Percentiles rank a stretch among this genome's conserved stretches.
Evolutionary conservation across 2,888 invertebrate species (phyloP).

Genomic region (Meiosimyza decipiens): DNA sequence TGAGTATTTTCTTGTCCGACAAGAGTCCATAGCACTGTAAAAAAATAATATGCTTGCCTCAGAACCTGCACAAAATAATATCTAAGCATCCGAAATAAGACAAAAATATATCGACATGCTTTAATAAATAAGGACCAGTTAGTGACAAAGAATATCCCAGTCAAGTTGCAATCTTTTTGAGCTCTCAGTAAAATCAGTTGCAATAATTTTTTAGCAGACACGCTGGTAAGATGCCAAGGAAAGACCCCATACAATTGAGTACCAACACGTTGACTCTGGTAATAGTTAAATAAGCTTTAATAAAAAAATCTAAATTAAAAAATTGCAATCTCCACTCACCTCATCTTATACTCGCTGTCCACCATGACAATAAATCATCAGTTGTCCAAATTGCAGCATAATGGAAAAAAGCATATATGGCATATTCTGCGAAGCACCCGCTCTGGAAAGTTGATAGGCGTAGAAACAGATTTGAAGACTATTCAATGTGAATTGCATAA

Average conservation of each 20-base stretch:
- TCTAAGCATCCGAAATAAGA: too few relatives aligned
- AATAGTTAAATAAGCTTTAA: too few relatives aligned
- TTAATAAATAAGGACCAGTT: too few relatives aligned
- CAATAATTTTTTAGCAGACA: conserved; percentile 34
- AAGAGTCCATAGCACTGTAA: too few relatives aligned
- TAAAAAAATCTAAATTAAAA: too few relatives aligned
- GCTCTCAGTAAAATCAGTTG: conserved; percentile 39
- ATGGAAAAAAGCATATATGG: conserved; percentile 36
- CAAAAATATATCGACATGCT: too few relatives aligned
- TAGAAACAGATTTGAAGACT: conserved; percentile 40
- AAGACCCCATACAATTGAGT: conserved; percentile 38
- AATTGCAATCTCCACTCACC: conserved; percentile 12
- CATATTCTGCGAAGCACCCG: conserved; percentile 24
- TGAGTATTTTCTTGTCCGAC: too few relatives aligned
- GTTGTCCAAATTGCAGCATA: conserved; percentile 36
- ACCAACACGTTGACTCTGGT: conserved; percentile 34
- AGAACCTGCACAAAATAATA: too few relatives aligned
- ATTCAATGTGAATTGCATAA: conserved; percentile 40
- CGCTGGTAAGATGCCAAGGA: conserved; percentile 41
- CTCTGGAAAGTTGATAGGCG: conserved; percentile 38
- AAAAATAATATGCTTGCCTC: too few relatives aligned
- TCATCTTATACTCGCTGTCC: conserved; percentile 43
- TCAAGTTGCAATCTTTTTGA: conserved; percentile 14
- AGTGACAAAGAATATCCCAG: conserved; percentile 11
- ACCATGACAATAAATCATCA: conserved; percentile 43